phyloP scores from a whole-genome alignment of 2,888 invertebrate species.

The Morpho achilles region DNA sequence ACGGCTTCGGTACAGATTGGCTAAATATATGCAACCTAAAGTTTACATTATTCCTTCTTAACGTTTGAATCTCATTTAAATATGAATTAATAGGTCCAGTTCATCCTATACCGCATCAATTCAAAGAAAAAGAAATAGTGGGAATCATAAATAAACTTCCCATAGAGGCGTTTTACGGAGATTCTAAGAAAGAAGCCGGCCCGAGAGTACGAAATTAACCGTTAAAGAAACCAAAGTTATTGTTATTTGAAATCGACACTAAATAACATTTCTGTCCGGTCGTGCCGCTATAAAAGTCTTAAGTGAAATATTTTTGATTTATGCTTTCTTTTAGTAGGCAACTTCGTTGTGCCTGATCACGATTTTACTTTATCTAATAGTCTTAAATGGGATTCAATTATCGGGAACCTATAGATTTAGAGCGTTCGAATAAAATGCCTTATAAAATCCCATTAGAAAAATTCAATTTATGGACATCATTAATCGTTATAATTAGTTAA shows the following conservation, averaged over 20 bases:
- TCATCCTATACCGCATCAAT: no score
- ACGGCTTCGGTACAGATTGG: no score
- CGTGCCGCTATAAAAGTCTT: constrained; percentile 1
- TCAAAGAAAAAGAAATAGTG: no score
- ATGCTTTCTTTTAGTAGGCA: background rate
- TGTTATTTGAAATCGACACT: constrained; percentile 8
- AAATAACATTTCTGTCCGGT: constrained; percentile 8
- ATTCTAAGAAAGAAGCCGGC: constrained; percentile 34
- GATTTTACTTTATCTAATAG: background rate
- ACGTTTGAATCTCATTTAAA: no score
- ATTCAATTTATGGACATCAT: no score
- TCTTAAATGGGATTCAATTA: background rate
- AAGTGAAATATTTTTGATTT: constrained; percentile 4
- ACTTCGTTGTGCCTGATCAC: background rate
- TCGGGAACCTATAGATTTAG: no score
- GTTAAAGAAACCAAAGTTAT: constrained; percentile 15
- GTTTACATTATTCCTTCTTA: no score
- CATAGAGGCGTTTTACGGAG: constrained; percentile 31
- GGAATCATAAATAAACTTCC: constrained; percentile 25
- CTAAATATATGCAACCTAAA: no score
- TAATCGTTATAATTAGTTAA: no score
- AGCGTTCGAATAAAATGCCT: no score
- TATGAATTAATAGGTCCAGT: no score
- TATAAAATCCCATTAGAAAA: no score
- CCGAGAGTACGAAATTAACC: constrained; percentile 16